phyloP scores from a whole-genome alignment of 1,140 invertebrate genomes.

The Theocolax elegans region DNA sequence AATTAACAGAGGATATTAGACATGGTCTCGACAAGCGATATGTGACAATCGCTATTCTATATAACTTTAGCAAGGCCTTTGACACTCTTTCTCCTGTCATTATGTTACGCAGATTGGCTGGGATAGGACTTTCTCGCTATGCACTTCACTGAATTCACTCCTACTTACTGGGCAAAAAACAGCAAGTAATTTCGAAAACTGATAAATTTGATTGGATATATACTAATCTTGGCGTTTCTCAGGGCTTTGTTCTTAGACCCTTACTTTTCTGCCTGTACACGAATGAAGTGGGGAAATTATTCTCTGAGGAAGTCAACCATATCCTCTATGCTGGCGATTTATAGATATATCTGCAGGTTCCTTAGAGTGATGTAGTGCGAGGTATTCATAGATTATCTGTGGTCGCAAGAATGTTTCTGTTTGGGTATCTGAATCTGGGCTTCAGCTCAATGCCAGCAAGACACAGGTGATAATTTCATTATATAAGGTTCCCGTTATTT shows the following conservation, averaged over 20 bases:
- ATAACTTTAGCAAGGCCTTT: slow-evolving; percentile 55
- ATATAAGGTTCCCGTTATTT: neutral
- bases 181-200: too few relatives aligned
- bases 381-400: neutral
- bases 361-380: neutral
- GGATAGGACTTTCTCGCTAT: neutral
- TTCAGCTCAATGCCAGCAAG: neutral
- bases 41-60: slow-evolving; percentile 49
- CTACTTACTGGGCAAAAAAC: neutral
- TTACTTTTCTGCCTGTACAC: neutral
- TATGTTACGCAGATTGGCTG: slow-evolving; percentile 5
- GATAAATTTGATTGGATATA: too few relatives aligned
- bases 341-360: neutral
- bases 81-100: slow-evolving; percentile 41
- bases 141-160: slow-evolving; percentile 20
- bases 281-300: neutral
- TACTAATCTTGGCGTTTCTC: too few relatives aligned
- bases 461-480: neutral
- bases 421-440: neutral
- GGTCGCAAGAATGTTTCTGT: neutral
- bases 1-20: slow-evolving; percentile 51
- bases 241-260: too few relatives aligned
- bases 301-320: neutral
- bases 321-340: neutral
- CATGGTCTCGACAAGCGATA: slow-evolving; percentile 44